Evolutionary conservation across 2,888 invertebrate species (phyloP).

Genomic region (Drosophila rubida): DNA sequence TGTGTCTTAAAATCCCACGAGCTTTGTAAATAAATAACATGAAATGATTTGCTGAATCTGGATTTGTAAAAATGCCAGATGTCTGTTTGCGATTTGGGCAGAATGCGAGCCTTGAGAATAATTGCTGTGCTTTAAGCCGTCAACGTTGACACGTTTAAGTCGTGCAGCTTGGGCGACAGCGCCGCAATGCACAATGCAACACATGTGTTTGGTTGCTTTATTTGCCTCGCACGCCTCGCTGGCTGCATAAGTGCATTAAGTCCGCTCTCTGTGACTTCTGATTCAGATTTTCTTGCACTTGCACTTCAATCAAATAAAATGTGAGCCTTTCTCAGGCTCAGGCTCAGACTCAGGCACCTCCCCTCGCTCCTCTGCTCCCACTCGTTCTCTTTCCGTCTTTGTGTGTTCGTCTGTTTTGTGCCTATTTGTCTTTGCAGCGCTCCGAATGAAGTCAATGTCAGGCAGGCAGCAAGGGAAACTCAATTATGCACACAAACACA

Average conservation of each 20-base stretch:
- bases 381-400: conserved; percentile 1
- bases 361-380: neutral
- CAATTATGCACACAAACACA: conserved; percentile 61
- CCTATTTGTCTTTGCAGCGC: conserved; percentile 63
- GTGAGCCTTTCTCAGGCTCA: conserved; percentile 45
- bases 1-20: no score
- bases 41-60: no score
- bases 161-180: neutral
- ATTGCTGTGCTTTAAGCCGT: neutral
- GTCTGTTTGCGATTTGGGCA: no score
- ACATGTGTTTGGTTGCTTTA: conserved; percentile 13
- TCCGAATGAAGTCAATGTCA: conserved; percentile 74
- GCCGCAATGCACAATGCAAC: neutral
- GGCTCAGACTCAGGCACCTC: no score
- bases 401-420: conserved; percentile 29
- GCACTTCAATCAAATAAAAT: conserved; percentile 51
- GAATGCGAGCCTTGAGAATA: neutral
- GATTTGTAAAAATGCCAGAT: no score
- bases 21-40: no score
- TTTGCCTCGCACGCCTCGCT: conserved; percentile 53
- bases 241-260: conserved; percentile 69
- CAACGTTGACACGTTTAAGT: neutral
- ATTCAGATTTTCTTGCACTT: conserved; percentile 66
- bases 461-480: conserved; percentile 65
- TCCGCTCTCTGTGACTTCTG: conserved; percentile 49